Evolutionary conservation across 2,888 invertebrate species (phyloP), one percentile per base, ranked within the genome.

Genomic region (Hirtodrosophila histrioides): DNA sequence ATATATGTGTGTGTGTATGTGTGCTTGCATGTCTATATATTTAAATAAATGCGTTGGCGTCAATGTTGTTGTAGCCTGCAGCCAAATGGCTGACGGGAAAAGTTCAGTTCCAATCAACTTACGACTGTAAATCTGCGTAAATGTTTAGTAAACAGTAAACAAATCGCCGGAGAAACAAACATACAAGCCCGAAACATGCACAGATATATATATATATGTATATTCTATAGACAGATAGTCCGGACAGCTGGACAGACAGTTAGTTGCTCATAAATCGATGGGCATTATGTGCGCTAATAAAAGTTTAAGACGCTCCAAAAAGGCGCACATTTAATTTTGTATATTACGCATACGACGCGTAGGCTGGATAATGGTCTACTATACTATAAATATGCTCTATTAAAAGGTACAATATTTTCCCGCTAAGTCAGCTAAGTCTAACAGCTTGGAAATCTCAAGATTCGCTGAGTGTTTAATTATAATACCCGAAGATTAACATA

Each of bases 141-240:
- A 81, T 81, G 61, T 81, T 78, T 74, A 63, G 70, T 65, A 75
- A 75, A 78, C 84, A 88, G 88, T 82, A 82, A 82, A 82, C 88
- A 82, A 82, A 82, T 70, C 75, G 63, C 33, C 63, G 49, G 45
- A 63, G 40, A 41, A 57, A 43, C 46, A 78, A 44, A 65, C 35
- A 74, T 50, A 55, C 11, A 39, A 10, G 50, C 27, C n/a, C n/a
- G n/a, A n/a, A n/a, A 67, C 8, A 43, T 11, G 39, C 0, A 31
- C 31, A 31, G 9, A 35, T 29, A 17, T 11, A 9, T 9, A 27
- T 1, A 33, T 11, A 11, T 5, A 31, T 11, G 56, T 4, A 12
- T 9, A 7, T 9, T 31, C 31, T 8, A 48, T 11, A 7, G 43
- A 31, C n/a, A 41, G 51, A 31, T 4, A 40, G 27, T 3, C 24